Conservation (phyloP, 1,140 invertebrate species). For the Cotesia vestalis region DNA sequence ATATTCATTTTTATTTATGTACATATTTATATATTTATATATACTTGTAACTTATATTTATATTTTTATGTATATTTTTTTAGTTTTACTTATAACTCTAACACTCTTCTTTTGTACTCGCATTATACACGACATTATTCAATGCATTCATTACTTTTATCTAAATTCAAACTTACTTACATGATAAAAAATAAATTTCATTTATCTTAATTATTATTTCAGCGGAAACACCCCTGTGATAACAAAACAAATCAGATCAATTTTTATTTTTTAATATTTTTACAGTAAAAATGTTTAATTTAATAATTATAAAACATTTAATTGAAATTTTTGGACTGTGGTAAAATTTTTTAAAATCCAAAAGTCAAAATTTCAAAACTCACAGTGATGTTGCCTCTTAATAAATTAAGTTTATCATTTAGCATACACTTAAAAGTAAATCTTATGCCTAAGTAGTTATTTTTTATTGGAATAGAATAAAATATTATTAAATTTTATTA, state of each 20-base stretch:
- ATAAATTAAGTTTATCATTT: too few relatives aligned
- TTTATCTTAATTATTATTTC: constrained; percentile 17
- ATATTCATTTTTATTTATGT: constrained; percentile 4
- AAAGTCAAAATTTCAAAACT: too few relatives aligned
- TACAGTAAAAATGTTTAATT: too few relatives aligned
- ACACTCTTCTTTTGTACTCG: constrained; percentile 6
- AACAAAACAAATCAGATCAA: too few relatives aligned
- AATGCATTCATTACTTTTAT: constrained; percentile 11
- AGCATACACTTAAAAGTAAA: too few relatives aligned
- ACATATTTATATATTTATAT: constrained; percentile 4
- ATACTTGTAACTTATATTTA: not conserved
- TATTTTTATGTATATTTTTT: not conserved
- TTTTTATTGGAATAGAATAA: constrained; percentile 4
- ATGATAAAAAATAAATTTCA: constrained; percentile 11
- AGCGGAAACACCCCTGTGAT: too few relatives aligned
- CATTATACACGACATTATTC: not conserved
- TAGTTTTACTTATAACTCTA: constrained; percentile 11
- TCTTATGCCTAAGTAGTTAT: constrained; percentile 7
- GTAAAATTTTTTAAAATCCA: too few relatives aligned
- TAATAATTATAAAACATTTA: too few relatives aligned
- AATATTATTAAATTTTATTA: constrained; percentile 4
- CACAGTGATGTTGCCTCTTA: not conserved
- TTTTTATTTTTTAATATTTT: too few relatives aligned
- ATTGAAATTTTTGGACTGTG: too few relatives aligned
- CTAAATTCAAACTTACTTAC: constrained; percentile 14